phyloP scores from a whole-genome alignment of 2,113 vertebrate genomes.

The Limnothrissa miodon region DNA sequence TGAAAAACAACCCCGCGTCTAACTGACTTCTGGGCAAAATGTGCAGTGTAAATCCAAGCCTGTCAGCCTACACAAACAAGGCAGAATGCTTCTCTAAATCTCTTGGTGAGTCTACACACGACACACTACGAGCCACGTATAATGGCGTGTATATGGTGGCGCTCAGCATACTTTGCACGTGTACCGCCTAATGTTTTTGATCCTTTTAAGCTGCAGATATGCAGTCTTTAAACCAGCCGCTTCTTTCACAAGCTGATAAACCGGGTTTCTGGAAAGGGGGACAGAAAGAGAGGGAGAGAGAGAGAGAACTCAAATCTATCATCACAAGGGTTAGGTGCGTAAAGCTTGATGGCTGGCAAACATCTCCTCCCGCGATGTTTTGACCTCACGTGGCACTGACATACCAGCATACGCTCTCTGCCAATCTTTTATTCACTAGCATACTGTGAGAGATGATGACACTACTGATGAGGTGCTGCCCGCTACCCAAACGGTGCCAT shows the following conservation, averaged over 20 bases:
- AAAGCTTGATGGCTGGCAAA: background rate
- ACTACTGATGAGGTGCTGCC: conserved; percentile 40
- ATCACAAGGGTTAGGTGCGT: background rate
- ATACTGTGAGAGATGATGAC: conserved; percentile 11
- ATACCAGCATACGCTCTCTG: background rate
- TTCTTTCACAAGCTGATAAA: background rate
- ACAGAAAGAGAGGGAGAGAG: background rate
- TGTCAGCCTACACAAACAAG: background rate
- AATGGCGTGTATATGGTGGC: background rate
- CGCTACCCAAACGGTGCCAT: conserved; percentile 27
- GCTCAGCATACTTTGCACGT: background rate
- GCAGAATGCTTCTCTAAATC: background rate
- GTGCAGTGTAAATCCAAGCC: background rate
- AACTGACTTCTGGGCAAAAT: background rate
- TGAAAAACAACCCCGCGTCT: background rate
- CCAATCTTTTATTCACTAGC: background rate
- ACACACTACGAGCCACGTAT: background rate
- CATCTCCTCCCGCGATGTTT: background rate
- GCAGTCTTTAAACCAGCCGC: background rate
- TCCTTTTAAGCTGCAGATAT: background rate
- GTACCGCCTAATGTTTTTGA: background rate
- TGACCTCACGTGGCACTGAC: background rate
- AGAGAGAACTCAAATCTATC: background rate
- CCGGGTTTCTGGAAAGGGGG: background rate
- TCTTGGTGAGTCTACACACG: background rate